Evolutionary conservation across 92 coral and sea anemone genomes (phyloP), one percentile per base, ranked within the genome.

Genomic region (Umimayanthus kanabou): DNA sequence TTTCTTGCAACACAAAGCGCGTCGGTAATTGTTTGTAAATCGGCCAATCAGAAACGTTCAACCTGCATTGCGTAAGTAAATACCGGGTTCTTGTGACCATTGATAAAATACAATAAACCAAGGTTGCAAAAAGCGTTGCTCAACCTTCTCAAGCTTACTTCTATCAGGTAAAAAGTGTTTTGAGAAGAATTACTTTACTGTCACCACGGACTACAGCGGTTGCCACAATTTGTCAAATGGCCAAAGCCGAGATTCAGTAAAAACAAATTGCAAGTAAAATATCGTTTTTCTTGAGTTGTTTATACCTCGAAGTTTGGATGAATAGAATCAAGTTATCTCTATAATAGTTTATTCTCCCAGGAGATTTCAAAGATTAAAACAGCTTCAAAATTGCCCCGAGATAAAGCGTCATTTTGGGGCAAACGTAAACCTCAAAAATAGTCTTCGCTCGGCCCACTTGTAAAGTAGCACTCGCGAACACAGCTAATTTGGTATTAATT

Each of bases 71-170:
- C 77, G 33, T 25, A 82, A 82, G 86, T 82, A 47, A 64, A 22
- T 39, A 67, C 64, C 42, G 29, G 77, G 58, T 82, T 82, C 29
- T 80, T 80, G 69, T 61, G 84, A 80, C 84, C 39, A 33, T 80
- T 80, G 84, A 80, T 80, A 33, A 80, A 80, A 80, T 67, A 80
- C 39, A 80, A 80, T 80, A 80, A 80, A 53, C 57, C 84, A 39
- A 61, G 20, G 67, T 33, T 16, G 16, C 39, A 49, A 80, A 50
- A 57, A 55, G 84, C 42, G 37, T 29, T 29, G 71, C 49, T 57
- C 71, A 80, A 80, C 69, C 71, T 20, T 26, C 29, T 8, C 39
- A 2, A 16, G 42, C 16, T 78, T 22, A 47, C 14, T n/a, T 64
- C n/a, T 16, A 1, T 15, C 39, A 20, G 13, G n/a, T 79, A 7